A percentile compares a stretch with the other conserved stretches of the same genome.
phyloP scores from a whole-genome alignment of 53 echinoderm and acorn worm species.

The Hippasteria phrygiana region DNA sequence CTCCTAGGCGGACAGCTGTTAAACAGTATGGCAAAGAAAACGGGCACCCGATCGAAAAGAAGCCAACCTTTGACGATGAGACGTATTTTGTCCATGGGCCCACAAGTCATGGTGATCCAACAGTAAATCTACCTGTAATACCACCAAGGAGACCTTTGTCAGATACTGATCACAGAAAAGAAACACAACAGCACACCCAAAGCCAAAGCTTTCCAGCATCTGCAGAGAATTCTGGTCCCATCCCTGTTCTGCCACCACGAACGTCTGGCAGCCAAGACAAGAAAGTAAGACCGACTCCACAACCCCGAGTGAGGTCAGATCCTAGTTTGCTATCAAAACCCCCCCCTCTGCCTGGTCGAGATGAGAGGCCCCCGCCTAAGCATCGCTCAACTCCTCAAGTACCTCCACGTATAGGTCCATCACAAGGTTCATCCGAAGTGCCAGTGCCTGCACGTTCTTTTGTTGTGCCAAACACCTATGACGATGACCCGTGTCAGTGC shows the following conservation, averaged over 20 bases:
- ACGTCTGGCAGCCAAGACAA: neutral
- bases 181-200: neutral
- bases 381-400: slow-evolving; percentile 31
- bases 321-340: neutral
- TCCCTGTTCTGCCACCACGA: slow-evolving; percentile 37
- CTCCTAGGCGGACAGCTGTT: slow-evolving; percentile 32
- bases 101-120: neutral
- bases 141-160: slow-evolving; percentile 24
- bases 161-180: neutral
- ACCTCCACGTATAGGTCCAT: slow-evolving; percentile 4
- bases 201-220: neutral
- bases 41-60: slow-evolving; percentile 18
- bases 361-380: slow-evolving; percentile 45
- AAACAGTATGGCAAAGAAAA: slow-evolving; percentile 17
- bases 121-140: neutral
- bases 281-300: slow-evolving; percentile 10
- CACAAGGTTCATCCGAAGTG: neutral
- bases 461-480: slow-evolving; percentile 24
- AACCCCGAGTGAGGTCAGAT: slow-evolving; percentile 46
- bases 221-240: neutral
- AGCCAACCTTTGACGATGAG: slow-evolving; percentile 56
- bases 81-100: slow-evolving; percentile 13
- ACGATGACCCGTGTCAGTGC: neutral
- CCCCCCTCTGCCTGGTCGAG: slow-evolving; percentile 60
- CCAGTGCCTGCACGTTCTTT: neutral